Base-by-base conservation (phyloP, 2,888 invertebrate species). In the Venusia cambrica region DNA sequence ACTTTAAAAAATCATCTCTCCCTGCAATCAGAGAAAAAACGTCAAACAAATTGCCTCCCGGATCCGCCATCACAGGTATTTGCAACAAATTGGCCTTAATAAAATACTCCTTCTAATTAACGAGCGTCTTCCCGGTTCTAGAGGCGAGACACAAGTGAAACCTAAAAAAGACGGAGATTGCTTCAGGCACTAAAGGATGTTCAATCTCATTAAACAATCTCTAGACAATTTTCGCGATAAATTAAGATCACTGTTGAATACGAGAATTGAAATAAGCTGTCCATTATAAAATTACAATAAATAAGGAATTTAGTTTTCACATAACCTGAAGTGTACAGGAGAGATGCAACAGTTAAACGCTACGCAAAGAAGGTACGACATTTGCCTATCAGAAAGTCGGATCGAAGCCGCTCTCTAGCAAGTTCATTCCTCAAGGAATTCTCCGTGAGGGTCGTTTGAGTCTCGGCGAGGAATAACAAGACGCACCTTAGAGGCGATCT, bases 71-170 rank as follows among this genome's bases (percentile, higher is more conserved):
- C 38, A 46, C 83, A 80, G 83, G 83, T 81, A 81, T 78, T 73
- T 57, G 62, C 62, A 60, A 80, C 83, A 83, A 83, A 83, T 83
- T 83, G 83, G 70, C 72, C 67, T 70, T 76, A 78, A 81, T 81
- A 80, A 83, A 83, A 80, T 78, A 78, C 76, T 75, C 67, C 57
- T 63, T 69, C 71, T 78, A 80, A 83, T 83, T 81, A 83, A 80
- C 73, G 79, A 71, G 67, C 38, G 20, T 42, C 48, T 49, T 50
- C 44, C 45, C 24, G 30, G 40, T 40, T 47, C n/a, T n/a, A n/a
- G n/a, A n/a, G 28, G 9, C 5, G 20, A 2, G 9, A 38, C 50
- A 42, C 40, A 40, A 43, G 41, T 25, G 32, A 33, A 41, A 50
- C 38, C 38, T 53, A 53, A 50, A 36, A 53, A 45, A 28, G 51